A percentile compares a stretch with the other conserved stretches of the same genome.
These are phyloP conservation scores for Lumbricus terrestris DNA, from an alignment of 2,888 invertebrate genomes.

Conservation along the genomic window DNA sequence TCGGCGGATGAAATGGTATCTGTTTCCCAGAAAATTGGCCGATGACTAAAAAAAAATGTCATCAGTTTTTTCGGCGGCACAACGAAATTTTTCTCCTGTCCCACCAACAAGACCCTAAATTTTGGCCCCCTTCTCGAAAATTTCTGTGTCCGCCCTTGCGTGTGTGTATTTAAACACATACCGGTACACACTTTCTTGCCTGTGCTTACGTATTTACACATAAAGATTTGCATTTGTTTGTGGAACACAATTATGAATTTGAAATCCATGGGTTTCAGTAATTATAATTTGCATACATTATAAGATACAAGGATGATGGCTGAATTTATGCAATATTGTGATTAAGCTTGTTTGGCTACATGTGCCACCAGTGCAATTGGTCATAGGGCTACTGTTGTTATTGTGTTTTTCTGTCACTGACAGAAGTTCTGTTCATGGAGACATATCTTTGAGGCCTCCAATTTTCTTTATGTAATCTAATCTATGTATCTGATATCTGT, in stretches of 20 bases:
- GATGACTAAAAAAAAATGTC: no score
- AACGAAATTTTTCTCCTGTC: no score
- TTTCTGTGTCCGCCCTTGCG: no score
- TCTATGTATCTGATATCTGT: background rate
- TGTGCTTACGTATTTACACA: background rate
- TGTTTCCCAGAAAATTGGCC: no score
- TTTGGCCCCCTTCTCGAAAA: no score
- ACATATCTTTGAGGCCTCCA: background rate
- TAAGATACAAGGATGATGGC: background rate
- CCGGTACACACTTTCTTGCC: background rate
- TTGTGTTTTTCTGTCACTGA: background rate
- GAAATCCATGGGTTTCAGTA: background rate
- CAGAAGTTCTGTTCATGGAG: background rate
- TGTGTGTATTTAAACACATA: background rate
- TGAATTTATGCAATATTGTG: background rate
- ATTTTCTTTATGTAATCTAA: background rate
- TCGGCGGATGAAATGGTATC: no score
- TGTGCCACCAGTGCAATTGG: background rate
- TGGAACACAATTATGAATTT: background rate
- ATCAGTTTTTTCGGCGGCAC: no score
- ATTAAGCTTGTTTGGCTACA: background rate
- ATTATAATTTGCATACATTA: background rate
- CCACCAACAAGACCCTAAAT: no score
- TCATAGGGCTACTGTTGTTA: background rate
- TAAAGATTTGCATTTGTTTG: background rate